Evolutionary conservation across 1,140 invertebrate species (phyloP), one percentile per base, ranked within the genome.

Genomic region (Planococcus citri): DNA sequence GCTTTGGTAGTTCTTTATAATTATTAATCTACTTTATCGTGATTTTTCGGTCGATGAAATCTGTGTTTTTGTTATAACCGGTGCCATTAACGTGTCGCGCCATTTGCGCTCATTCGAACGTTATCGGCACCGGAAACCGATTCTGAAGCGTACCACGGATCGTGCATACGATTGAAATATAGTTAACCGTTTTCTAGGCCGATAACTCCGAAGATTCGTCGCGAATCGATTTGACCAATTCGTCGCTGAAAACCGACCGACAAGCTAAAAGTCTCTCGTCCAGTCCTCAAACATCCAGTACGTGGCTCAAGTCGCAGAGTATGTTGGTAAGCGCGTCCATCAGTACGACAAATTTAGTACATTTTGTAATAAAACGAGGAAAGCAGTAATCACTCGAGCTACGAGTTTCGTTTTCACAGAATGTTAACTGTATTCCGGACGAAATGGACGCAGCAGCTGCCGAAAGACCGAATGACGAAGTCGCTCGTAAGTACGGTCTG

Each of bases 231-330:
- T 20, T n/a, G 6, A 51, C 41, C 17, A 17, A 17, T n/a, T 6
- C n/a, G 41, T 51, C 33, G 6, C 14, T 27, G 22, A 64, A 64
- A 9, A 9, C 8, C 10, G 60, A 64, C 6, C 10, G 60, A 25
- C 10, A 64, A 64, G 60, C 20, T 22, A 64, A 64, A 27, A 64
- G 60, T 27, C 17, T 64, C 1, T 64, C 60, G 1, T 64, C 60
- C 9, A 60, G 51, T n/a, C 69, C 69, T 1, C 60, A 60, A 2
- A 70, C 69, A 25, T 70, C 51, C 20, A 70, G 51, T 61, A 25
- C 21, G 22, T 72, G 72, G 72, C 27, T 72, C 29, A 72, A 72
- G 37, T 72, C 72, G 58, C 72, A 72, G 25, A 72, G 72, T 69
- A 72, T 72, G 72, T 70, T 71, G 70, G 72, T 71, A 67, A 72